Conservation (phyloP, 2,888 invertebrate genomes). For the Eustalomyia histrio region DNA sequence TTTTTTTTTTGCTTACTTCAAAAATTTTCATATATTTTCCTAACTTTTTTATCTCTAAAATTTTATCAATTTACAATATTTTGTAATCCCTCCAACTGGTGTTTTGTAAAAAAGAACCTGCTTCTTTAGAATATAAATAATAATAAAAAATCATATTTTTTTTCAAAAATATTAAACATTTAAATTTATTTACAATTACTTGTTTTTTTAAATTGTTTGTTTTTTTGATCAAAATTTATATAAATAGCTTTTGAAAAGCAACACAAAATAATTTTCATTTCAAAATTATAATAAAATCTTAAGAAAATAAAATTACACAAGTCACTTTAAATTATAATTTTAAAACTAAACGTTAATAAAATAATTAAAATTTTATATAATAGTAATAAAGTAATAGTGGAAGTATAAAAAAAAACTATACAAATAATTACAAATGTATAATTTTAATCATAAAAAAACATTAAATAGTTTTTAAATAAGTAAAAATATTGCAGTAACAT, state of each 20-base stretch:
- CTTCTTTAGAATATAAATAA: background rate
- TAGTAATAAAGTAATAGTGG: background rate
- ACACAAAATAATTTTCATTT: constrained; percentile 30
- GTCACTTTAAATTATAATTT: background rate
- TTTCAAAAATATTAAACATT: constrained; percentile 57
- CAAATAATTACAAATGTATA: constrained; percentile 49
- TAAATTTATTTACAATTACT: constrained; percentile 60
- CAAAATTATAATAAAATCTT: constrained; percentile 9
- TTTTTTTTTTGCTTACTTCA: too few species aligned
- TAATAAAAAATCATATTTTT: constrained; percentile 15
- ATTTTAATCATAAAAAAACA: constrained; percentile 56
- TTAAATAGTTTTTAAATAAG: constrained; percentile 50
- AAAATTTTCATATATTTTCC: too few species aligned
- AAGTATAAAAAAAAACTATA: constrained; percentile 45
- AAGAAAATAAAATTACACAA: constrained; percentile 16
- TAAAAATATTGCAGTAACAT: constrained; percentile 62
- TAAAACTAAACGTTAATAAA: constrained; percentile 29
- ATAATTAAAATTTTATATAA: constrained; percentile 42
- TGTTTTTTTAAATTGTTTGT: constrained; percentile 9
- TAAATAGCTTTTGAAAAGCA: constrained; percentile 15
- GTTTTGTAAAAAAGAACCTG: constrained; percentile 6
- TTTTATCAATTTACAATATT: too few species aligned
- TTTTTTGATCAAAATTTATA: constrained; percentile 25
- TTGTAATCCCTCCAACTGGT: too few species aligned
- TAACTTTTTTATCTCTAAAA: too few species aligned